Evolutionary conservation across 2,113 vertebrate genomes (phyloP), one percentile per base, ranked within the genome.

Genomic region (Cettia cetti): DNA sequence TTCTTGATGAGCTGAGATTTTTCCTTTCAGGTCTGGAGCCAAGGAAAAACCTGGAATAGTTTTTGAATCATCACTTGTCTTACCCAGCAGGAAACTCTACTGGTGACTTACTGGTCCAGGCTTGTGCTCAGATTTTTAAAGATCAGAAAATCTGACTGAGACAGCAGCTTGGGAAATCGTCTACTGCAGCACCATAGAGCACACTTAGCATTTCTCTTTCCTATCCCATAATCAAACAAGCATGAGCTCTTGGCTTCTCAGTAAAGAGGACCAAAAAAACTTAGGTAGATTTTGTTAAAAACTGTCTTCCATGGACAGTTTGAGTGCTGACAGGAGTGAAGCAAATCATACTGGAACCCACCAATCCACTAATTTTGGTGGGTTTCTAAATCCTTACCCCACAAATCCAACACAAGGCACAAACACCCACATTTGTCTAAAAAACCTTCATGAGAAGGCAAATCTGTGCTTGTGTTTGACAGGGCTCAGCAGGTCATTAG

Each of bases 1-100:
- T 86, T 49, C 74, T 92, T 94, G 79, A 69, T 24, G 13, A 89
- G 89, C n/a, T 94, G 76, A 92, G 75, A 70, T 40, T 94, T 65
- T 65, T 65, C 20, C 53, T 94, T 93, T 95, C 89, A 86, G 64
- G 7, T 84, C 27, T 87, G 47, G n/a, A 89, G 77, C 40, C 56
- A 90, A 91, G 71, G 40, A 81, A 90, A 92, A 60, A 68, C 7
- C 13, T 71, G 49, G 18, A 88, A 57, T 69, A 57, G 13, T 91
- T 94, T 47, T 42, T 84, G 60, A 93, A 71, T 92, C 35, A 40
- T 77, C 61, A 84, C 88, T 82, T 92, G 63, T 92, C 78, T 85
- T 69, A 89, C 31, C 64, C 33, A 76, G 63, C 75, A 92, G 61
- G 87, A 74, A 94, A 91, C 80, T 86, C 71, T 60, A 56, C 82